phyloP scores from a whole-genome alignment of 2,113 vertebrate species.

The Xiphophorus maculatus region DNA sequence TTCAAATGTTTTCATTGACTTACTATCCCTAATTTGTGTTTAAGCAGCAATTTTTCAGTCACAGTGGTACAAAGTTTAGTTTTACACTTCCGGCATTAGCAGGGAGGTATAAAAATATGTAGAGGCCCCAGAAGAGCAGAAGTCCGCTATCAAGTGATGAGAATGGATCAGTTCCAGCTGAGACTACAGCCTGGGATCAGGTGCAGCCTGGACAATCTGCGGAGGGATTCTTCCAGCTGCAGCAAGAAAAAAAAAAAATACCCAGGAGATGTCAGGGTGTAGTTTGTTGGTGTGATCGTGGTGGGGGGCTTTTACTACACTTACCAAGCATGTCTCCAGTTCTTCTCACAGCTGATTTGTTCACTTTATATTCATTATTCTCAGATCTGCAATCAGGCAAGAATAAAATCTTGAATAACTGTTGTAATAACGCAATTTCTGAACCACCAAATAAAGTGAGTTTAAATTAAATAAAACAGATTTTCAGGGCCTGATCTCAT shows the following conservation, averaged over 20 bases:
- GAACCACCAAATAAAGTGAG: conserved; percentile 32
- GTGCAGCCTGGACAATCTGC: conserved; percentile 45
- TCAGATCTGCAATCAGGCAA: conserved; percentile 62
- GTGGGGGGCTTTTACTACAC: background rate
- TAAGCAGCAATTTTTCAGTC: background rate
- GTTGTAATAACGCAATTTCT: conserved; percentile 13
- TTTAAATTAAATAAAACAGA: conserved; percentile 46
- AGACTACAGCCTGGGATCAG: conserved; percentile 68
- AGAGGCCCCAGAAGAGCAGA: background rate
- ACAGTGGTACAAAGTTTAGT: background rate
- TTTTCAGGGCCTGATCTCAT: conserved; percentile 19
- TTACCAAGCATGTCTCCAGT: conserved; percentile 73
- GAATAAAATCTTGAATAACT: background rate
- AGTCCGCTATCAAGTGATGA: background rate
- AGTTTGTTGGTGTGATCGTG: background rate
- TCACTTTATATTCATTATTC: conserved; percentile 67
- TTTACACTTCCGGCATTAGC: background rate
- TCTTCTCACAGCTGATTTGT: conserved; percentile 67
- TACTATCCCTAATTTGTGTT: background rate
- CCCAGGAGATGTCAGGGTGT: conserved; percentile 1
- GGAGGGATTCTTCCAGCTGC: conserved; percentile 69
- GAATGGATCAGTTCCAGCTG: conserved; percentile 33
- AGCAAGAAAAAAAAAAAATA: conserved; percentile 13
- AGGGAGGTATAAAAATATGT: background rate
- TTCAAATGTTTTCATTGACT: background rate